Evolutionary conservation across 2,888 invertebrate species (phyloP), one percentile per base, ranked within the genome.

Genomic region (Sphaerophoria taeniata): DNA sequence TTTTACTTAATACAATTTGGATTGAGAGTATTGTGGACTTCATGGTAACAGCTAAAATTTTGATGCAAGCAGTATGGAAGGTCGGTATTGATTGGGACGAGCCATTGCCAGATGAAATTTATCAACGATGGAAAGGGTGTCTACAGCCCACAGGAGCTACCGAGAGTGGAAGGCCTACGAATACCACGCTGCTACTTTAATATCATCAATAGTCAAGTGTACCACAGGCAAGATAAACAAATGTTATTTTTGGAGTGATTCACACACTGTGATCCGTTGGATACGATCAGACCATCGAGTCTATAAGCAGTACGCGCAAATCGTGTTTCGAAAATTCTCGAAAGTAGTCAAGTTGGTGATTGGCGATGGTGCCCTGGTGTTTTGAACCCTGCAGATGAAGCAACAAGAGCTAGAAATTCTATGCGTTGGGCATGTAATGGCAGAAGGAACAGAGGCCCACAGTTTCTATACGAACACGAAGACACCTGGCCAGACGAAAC

Each of bases 371-470:
- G 67, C 3, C 53, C 76, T n/a, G 43, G 69, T 3, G 53, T 36
- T 39, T 31, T 49, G 11, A 77, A 77, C 45, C 56, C 77, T 34
- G 56, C 71, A 0, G 70, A 77, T 11, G 70, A 77, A 31, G 61
- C 56, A 3, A 63, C 70, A 0, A n/a, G 70, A 39, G 70, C 47
- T 5, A 16, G 31, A 24, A 58, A 63, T 9, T 36, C 55, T 11
- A 53, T 43, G 14, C 14, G 49, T 2, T 71, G 39, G 39, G 39
- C 71, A 7, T 33, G 31, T 0, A 33, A 45, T 14, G 69, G 39
- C 53, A 51, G 7, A 12, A 72, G 78, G 72, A 12, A 71, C n/a
- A 56, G 36, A 0, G 71, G 56, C 11, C 63, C 77, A n/a, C 47
- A 34, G 4, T 73, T 72, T 33, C 55, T 74, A 5, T 11, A n/a